Evolutionary conservation across 2,888 invertebrate genomes (phyloP).

Genomic region (Drosophila subquinaria): DNA sequence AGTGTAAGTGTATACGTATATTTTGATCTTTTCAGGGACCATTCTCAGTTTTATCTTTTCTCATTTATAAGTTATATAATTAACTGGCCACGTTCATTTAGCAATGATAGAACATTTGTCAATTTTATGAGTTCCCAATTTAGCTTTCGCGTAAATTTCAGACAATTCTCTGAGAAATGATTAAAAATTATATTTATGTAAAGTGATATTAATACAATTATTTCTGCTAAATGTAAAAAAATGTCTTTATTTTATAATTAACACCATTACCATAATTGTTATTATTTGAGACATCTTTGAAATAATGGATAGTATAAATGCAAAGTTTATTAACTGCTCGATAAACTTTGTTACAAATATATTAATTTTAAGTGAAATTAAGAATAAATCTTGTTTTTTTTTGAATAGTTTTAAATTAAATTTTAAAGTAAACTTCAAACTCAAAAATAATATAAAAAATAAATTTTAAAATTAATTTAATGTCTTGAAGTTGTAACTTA

Average conservation of each 20-base stretch:
- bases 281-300: not conserved
- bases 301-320: not conserved
- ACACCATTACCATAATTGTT: not conserved
- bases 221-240: not conserved
- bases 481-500: too few relatives aligned
- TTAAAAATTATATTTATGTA: not conserved
- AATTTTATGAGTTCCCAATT: slow-evolving; percentile 14
- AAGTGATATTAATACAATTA: too few relatives aligned
- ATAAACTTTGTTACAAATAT: not conserved
- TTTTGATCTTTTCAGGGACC: not conserved
- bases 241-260: not conserved
- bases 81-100: slow-evolving; percentile 42
- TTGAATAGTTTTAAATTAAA: too few relatives aligned
- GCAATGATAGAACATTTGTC: slow-evolving; percentile 24
- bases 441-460: too few relatives aligned
- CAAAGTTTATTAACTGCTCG: not conserved
- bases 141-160: not conserved
- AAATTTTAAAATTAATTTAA: too few relatives aligned
- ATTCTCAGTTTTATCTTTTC: not conserved
- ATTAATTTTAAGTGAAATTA: not conserved
- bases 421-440: too few relatives aligned
- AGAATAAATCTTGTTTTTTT: too few relatives aligned
- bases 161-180: not conserved
- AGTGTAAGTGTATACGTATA: not conserved
- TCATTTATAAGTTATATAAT: slow-evolving; percentile 15